A percentile compares a stretch with the other conserved stretches of the same genome.
These are phyloP conservation scores for Charina bottae DNA, from an alignment of 2,113 vertebrate species.

Conservation along the genomic window DNA sequence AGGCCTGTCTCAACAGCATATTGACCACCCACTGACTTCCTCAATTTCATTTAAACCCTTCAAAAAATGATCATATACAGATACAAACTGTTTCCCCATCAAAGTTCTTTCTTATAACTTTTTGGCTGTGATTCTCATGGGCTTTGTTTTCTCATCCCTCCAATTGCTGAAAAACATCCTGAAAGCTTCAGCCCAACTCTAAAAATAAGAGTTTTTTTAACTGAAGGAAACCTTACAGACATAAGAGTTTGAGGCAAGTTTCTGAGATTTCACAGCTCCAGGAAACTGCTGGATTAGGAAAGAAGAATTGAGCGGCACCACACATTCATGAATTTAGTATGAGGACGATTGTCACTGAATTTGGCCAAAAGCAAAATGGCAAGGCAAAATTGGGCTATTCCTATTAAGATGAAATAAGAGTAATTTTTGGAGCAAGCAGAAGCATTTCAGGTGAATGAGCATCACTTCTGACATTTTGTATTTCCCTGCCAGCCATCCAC, in stretches of 20 bases:
- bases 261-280: not conserved
- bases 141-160: not conserved
- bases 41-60: not conserved
- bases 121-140: not conserved
- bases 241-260: not conserved
- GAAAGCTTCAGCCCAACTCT: not conserved
- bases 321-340: not conserved
- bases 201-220: not conserved
- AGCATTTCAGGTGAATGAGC: not conserved
- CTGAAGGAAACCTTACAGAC: not conserved
- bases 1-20: not conserved
- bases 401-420: not conserved
- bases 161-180: not conserved
- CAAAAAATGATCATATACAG: not conserved
- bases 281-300: not conserved
- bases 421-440: not conserved
- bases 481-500: not conserved
- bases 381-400: not conserved
- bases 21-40: not conserved
- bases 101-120: not conserved
- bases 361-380: not conserved
- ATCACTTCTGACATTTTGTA: not conserved
- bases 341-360: not conserved
- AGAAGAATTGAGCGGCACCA: not conserved
- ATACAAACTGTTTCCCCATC: not conserved